phyloP scores from a whole-genome alignment of 2,113 vertebrate genomes.

The Malurus melanocephalus region DNA sequence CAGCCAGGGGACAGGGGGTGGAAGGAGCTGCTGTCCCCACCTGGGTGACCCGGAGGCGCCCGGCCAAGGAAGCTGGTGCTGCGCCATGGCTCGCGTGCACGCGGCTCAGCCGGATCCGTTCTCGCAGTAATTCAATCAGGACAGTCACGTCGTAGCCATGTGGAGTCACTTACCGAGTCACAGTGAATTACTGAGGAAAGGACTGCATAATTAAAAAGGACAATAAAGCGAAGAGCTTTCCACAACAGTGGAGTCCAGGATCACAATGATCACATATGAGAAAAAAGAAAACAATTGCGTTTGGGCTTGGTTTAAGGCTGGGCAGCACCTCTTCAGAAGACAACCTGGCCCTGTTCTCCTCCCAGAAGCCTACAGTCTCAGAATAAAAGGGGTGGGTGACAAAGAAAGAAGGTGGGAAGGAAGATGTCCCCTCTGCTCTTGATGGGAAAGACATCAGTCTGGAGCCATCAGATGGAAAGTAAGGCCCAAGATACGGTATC shows the following conservation, averaged over 20 bases:
- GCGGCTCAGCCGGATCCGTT: background rate
- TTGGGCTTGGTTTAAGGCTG: background rate
- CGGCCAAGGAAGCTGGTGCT: background rate
- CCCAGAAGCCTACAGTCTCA: background rate
- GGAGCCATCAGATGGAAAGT: background rate
- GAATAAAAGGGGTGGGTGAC: background rate
- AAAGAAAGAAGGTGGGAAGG: background rate
- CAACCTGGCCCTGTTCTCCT: background rate
- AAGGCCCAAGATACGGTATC: background rate
- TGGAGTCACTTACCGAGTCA: constrained; percentile 64
- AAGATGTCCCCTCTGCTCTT: background rate
- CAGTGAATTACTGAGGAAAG: constrained; percentile 64
- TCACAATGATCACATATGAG: constrained; percentile 31
- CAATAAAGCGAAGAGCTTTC: constrained; percentile 59
- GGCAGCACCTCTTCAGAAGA: background rate
- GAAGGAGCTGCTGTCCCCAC: background rate
- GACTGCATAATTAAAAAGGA: constrained; percentile 60
- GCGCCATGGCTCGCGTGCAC: background rate
- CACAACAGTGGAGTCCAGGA: constrained; percentile 38
- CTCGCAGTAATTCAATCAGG: constrained; percentile 56
- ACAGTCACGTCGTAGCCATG: constrained; percentile 60
- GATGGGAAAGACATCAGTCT: background rate
- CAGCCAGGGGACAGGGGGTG: rapidly evolving
- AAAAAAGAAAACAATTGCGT: constrained; percentile 12
- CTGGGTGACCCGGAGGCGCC: rapidly evolving